phyloP scores from a whole-genome alignment of 2,113 vertebrate species.

The Raja brachyura region DNA sequence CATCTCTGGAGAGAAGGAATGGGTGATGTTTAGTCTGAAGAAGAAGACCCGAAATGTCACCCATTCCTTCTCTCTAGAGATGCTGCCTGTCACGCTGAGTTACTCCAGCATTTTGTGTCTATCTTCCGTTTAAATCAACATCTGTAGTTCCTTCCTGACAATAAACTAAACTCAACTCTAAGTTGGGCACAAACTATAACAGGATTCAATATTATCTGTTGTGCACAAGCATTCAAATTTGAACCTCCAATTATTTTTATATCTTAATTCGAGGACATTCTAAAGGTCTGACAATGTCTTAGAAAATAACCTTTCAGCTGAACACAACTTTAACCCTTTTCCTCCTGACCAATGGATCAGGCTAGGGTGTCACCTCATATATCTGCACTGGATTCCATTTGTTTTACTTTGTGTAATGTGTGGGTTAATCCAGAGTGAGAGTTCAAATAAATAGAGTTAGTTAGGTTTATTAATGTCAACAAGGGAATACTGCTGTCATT shows the following conservation, averaged over 20 bases:
- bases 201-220: background rate
- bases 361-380: background rate
- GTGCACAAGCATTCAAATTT: background rate
- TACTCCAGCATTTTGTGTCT: too few species aligned
- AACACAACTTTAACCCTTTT: background rate
- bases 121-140: too few species aligned
- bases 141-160: too few species aligned
- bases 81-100: too few species aligned
- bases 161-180: too few species aligned
- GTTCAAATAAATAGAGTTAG: background rate
- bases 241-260: background rate
- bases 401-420: background rate
- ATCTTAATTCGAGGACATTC: background rate
- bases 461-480: background rate
- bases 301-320: background rate
- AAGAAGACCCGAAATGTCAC: too few species aligned
- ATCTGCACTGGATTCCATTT: background rate
- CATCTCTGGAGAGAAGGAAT: too few species aligned
- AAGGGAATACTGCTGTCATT: background rate
- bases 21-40: too few species aligned
- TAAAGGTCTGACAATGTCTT: background rate
- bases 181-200: background rate
- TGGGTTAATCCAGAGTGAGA: background rate
- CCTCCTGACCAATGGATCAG: background rate
- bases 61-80: too few species aligned